phyloP scores from a whole-genome alignment of 2,797 vertebrate genomes.

The Premnoplex brunnescens region DNA sequence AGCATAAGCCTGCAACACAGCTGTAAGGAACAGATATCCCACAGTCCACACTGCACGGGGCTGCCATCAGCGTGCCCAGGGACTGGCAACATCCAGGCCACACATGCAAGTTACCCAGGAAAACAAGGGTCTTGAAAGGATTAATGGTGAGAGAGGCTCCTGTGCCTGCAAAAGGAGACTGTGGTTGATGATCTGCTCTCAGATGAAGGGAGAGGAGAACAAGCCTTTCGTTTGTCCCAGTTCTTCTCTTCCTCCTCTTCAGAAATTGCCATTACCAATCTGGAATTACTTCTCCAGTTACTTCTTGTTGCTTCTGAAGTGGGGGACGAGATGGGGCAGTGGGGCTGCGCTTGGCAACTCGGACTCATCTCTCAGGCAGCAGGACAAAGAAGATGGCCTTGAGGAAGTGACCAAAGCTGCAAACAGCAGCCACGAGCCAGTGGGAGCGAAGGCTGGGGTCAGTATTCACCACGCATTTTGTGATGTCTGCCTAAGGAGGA shows the following conservation, averaged over 20 bases:
- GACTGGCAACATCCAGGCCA: background rate
- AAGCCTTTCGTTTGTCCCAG: background rate
- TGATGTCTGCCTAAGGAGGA: conserved; percentile 83
- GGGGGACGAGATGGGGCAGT: conserved; percentile 10
- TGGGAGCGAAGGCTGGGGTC: conserved; percentile 89
- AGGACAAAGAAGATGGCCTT: conserved; percentile 89
- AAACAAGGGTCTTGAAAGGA: background rate
- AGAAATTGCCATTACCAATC: background rate
- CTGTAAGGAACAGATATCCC: background rate
- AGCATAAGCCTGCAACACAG: background rate
- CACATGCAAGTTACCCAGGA: background rate
- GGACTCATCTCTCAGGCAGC: conserved; percentile 89
- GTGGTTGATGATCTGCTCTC: background rate
- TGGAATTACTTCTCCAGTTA: background rate
- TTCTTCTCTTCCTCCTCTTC: conserved; percentile 49
- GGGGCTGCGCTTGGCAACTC: background rate
- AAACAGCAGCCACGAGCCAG: conserved; percentile 87
- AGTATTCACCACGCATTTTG: conserved; percentile 91
- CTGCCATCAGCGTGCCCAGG: background rate
- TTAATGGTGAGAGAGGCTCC: background rate
- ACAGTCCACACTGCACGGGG: accelerated
- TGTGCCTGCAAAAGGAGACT: background rate
- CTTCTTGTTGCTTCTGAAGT: background rate
- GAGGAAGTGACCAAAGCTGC: conserved; percentile 89
- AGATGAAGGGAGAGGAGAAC: background rate